Percentiles rank a stretch among this genome's conserved stretches.
Evolutionary conservation across 2,113 vertebrate species (phyloP).

Genomic region (Carlito syrichta): DNA sequence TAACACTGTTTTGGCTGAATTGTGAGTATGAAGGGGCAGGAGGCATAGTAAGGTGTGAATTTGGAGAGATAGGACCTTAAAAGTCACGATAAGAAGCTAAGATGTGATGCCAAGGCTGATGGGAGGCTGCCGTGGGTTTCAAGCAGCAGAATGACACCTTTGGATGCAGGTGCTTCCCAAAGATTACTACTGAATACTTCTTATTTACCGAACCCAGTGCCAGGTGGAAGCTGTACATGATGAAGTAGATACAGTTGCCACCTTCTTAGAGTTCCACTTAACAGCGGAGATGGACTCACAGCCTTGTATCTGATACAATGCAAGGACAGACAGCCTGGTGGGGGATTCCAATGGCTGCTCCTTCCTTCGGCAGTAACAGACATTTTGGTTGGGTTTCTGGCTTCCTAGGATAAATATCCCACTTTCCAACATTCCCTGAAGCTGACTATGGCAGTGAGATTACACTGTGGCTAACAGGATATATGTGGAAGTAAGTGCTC

Average conservation of each 20-base stretch:
- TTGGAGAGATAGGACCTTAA: neutral
- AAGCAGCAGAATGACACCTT: accelerated
- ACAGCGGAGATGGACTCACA: neutral
- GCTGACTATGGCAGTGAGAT: neutral
- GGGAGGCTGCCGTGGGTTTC: neutral
- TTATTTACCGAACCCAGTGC: neutral
- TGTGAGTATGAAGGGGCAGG: neutral
- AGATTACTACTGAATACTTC: neutral
- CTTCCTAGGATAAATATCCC: neutral
- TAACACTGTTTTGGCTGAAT: neutral
- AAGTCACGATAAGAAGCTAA: neutral
- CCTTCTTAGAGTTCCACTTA: neutral
- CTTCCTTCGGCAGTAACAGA: neutral
- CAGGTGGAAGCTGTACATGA: neutral
- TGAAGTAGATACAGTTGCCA: accelerated
- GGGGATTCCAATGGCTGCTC: accelerated
- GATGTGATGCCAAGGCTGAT: neutral
- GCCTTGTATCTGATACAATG: neutral
- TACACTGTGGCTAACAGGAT: neutral
- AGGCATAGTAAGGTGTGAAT: neutral
- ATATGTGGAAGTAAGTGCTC: neutral
- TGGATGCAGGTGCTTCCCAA: neutral
- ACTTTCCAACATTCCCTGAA: neutral
- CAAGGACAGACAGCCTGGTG: neutral
- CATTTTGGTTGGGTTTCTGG: neutral